A percentile compares a stretch with the other conserved stretches of the same genome.
phyloP scores from a whole-genome alignment of 2,113 vertebrate species.

The Notarius lentiginosus region DNA sequence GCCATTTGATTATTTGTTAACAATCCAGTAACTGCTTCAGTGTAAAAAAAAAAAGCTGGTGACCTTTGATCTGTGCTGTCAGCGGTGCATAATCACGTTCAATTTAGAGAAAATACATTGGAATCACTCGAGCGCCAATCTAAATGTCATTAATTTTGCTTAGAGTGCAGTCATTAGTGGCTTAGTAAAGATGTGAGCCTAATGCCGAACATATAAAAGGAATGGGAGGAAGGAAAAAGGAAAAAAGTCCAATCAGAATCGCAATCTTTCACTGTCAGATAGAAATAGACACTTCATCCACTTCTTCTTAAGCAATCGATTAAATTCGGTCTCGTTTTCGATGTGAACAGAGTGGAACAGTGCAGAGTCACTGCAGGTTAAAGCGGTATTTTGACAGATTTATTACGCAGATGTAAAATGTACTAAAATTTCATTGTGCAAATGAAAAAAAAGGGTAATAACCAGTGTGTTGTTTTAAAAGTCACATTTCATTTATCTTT shows the following conservation, averaged over 20 bases:
- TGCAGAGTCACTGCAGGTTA: not conserved
- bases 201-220: slow-evolving; percentile 9
- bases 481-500: not conserved
- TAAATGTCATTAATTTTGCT: slow-evolving; percentile 65
- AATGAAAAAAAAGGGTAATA: not conserved
- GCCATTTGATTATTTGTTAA: slow-evolving; percentile 57
- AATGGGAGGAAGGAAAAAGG: not conserved
- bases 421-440: not conserved
- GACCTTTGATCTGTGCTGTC: slow-evolving; percentile 61
- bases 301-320: not conserved
- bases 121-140: slow-evolving; percentile 58
- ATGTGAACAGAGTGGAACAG: not conserved
- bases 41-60: slow-evolving; percentile 51
- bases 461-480: not conserved
- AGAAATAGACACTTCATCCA: not conserved
- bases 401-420: not conserved
- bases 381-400: slow-evolving; percentile 8
- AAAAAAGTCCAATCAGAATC: not conserved
- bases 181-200: slow-evolving; percentile 34
- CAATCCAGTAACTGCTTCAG: slow-evolving; percentile 44
- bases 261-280: not conserved
- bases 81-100: slow-evolving; percentile 60
- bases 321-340: not conserved
- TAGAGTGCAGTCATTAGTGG: slow-evolving; percentile 48
- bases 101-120: slow-evolving; percentile 51